Base-by-base conservation (phyloP, 2,888 invertebrate genomes). In the Drosophila yooni region DNA sequence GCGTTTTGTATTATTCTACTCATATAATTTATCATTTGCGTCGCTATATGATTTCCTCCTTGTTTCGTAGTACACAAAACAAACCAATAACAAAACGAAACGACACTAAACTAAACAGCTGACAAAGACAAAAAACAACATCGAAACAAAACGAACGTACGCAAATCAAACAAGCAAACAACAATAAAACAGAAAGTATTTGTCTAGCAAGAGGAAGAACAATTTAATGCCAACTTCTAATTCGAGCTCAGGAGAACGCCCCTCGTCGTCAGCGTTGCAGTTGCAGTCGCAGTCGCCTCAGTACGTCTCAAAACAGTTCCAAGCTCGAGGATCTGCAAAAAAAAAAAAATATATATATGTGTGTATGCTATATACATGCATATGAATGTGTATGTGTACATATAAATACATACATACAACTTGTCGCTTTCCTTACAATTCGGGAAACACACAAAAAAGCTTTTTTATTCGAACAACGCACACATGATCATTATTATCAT, bases 1-100 rank as follows among this genome's bases (percentile, higher is more conserved):
- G 93, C 93, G 93, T 93, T 93, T 92, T 92, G 83, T 91, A 92
- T 93, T 93, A 93, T 93, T 93, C 92, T 93, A 93, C 93, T 93
- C 93, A 93, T 92, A 92, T 93, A 92, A 93, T 93, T 93, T 93
- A 92, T 92, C 86, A 92, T 93, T 93, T 93, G 93, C 93, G 93
- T 93, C 93, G 93, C 93, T 93, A 85, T 93, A 93, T 93, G 90
- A 93, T 93, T 93, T 93, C 90, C 29, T 92, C 91, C 92, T 91
- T 92, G 91, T 92, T 92, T 91, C 92, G 93, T 92, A 92, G 91
- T 87, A 91, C 88, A 91, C 81, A 77, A 74, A 74, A 62, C 43
- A 74, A 67, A 62, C 33, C 36, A 33, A 50, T 15, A 53, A 61
- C 50, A 58, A 40, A 25, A 13, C 21, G 46, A 66, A 40, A 51